Percentiles rank a stretch among this genome's conserved stretches.
Evolutionary conservation across 2,888 invertebrate genomes (phyloP).

Genomic region (Balanococcus diminutus): DNA sequence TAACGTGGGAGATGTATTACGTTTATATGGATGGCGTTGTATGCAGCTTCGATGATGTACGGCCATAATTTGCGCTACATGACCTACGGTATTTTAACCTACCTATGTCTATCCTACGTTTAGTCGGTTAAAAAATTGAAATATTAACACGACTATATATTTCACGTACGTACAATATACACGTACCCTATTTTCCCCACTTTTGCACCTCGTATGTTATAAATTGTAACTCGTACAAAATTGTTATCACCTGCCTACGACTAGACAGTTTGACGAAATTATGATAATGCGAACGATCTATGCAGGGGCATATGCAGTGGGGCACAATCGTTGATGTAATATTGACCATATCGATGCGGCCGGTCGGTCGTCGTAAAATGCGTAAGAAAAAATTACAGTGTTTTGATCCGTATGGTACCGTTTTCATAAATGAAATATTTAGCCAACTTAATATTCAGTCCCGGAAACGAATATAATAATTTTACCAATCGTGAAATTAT

Average conservation of each 20-base stretch:
- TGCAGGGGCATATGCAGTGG: too few relatives aligned
- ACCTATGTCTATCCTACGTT: not conserved
- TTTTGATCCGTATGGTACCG: not conserved
- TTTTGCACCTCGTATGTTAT: not conserved
- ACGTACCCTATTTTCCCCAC: not conserved
- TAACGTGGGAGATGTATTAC: slow-evolving; percentile 40
- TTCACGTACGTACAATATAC: not conserved
- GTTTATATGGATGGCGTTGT: not conserved
- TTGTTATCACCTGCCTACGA: not conserved
- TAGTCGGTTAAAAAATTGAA: slow-evolving; percentile 14
- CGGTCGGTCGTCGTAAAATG: slow-evolving; percentile 13
- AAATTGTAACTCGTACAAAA: not conserved
- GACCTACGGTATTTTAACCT: slow-evolving; percentile 34
- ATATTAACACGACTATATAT: not conserved
- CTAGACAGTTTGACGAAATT: not conserved
- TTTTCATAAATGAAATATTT: not conserved
- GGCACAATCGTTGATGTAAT: not conserved
- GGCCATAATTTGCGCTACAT: slow-evolving; percentile 36
- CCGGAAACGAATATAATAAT: slow-evolving; percentile 38
- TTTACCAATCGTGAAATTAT: slow-evolving; percentile 39
- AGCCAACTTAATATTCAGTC: slow-evolving; percentile 34
- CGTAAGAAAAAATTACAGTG: not conserved
- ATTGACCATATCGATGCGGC: slow-evolving; percentile 17
- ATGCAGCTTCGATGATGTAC: not conserved
- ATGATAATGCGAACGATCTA: not conserved